Evolutionary conservation across 2,797 vertebrate species (phyloP).

Genomic region (Fundulus diaphanus): DNA sequence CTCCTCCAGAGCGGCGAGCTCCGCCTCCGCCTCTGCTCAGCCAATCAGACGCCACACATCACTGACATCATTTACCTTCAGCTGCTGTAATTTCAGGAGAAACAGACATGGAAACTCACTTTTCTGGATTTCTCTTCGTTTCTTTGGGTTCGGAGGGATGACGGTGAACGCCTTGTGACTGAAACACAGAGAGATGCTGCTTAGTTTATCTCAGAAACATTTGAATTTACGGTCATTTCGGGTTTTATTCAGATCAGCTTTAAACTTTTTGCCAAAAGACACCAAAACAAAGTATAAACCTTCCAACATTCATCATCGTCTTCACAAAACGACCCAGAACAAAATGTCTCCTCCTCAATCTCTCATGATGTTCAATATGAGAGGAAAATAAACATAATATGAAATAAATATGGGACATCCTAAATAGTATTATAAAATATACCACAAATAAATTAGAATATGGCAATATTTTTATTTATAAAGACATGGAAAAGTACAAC

Average conservation of each 20-base stretch:
- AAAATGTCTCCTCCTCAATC: no score
- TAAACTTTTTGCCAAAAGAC: background rate
- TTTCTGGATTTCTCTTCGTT: conserved; percentile 71
- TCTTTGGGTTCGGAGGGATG: conserved; percentile 76
- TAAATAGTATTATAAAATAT: no score
- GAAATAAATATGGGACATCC: no score
- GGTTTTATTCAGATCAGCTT: no score
- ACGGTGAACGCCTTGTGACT: conserved; percentile 76
- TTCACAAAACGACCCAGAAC: no score
- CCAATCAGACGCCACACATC: conserved; percentile 35
- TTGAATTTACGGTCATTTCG: no score
- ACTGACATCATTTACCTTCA: rapidly evolving
- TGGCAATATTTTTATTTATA: no score
- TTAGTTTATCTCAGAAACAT: background rate
- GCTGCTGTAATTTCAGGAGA: background rate
- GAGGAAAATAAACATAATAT: no score
- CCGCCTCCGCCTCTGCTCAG: conserved; percentile 73
- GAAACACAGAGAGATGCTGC: conserved; percentile 36
- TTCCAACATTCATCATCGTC: no score
- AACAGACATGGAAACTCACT: conserved; percentile 56
- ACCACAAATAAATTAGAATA: no score
- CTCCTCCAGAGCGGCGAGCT: conserved; percentile 74
- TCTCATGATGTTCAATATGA: no score
- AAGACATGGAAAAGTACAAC: no score
- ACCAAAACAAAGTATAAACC: background rate